Evolutionary conservation across 2,113 vertebrate species (phyloP).

Genomic region (Psophia crepitans): DNA sequence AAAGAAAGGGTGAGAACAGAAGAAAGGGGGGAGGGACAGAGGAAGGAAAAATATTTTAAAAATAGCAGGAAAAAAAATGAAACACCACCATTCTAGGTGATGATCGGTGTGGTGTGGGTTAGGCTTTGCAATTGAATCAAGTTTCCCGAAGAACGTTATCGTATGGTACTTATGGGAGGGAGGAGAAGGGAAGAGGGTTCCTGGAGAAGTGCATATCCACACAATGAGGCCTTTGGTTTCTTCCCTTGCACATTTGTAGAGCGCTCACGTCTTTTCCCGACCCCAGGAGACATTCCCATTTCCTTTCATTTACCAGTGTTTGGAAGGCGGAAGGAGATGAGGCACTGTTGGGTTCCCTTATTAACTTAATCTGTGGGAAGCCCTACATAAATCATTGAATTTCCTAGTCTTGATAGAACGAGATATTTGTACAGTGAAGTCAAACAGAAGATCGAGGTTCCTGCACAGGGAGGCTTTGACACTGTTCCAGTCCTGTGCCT

Average conservation of each 20-base stretch:
- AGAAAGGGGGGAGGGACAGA: not conserved
- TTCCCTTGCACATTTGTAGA: not conserved
- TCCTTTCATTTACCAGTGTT: slow-evolving; percentile 17
- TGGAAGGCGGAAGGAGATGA: slow-evolving; percentile 14
- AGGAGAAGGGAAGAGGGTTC: not conserved
- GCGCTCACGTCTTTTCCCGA: not conserved
- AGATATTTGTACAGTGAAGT: slow-evolving; percentile 12
- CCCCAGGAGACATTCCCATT: slow-evolving; percentile 7
- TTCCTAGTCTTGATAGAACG: not conserved
- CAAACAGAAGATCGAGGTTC: not conserved
- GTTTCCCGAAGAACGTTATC: not conserved
- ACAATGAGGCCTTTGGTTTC: slow-evolving; percentile 14
- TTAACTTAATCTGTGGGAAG: slow-evolving; percentile 18
- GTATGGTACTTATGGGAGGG: not conserved
- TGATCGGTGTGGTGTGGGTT: rapidly evolving
- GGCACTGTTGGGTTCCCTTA: slow-evolving; percentile 3
- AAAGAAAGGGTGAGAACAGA: not conserved
- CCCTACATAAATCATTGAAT: not conserved
- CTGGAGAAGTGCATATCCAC: not conserved
- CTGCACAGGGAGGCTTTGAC: not conserved
- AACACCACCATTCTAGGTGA: not conserved
- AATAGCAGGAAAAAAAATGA: not conserved
- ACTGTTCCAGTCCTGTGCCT: slow-evolving; percentile 13
- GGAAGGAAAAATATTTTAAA: not conserved
- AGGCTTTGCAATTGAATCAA: not conserved